phyloP scores from a whole-genome alignment of 2,113 vertebrate species.

The Alethe castanea region DNA sequence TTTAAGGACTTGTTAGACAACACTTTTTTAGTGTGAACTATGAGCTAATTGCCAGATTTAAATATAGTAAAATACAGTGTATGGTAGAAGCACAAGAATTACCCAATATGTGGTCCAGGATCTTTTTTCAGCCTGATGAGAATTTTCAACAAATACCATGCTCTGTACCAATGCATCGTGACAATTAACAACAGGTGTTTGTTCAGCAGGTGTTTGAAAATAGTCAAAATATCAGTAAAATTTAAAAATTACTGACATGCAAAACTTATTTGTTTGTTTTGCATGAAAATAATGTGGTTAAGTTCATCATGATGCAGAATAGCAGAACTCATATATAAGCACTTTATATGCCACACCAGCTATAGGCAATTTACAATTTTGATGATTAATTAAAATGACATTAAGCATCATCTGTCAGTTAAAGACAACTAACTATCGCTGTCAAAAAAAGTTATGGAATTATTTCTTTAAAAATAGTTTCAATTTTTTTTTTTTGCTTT shows the following conservation, averaged over 20 bases:
- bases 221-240: neutral
- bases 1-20: neutral
- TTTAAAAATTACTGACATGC: neutral
- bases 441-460: neutral
- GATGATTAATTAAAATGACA: neutral
- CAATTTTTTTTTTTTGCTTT: neutral
- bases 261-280: neutral
- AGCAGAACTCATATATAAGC: neutral
- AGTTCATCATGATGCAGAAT: neutral
- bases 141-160: neutral
- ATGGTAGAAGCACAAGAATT: neutral
- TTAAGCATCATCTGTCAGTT: neutral
- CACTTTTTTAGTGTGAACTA: neutral
- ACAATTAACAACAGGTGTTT: too few species aligned
- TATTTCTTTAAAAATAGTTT: neutral
- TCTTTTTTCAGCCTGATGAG: neutral
- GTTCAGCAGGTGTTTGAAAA: neutral
- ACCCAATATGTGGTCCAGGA: fast-evolving
- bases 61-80: neutral
- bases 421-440: neutral
- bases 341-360: neutral
- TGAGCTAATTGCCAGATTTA: neutral
- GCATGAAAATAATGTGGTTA: neutral
- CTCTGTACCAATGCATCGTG: fast-evolving
- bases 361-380: neutral